These are phyloP conservation scores for Vanacampus margaritifer DNA, from an alignment of 2,113 vertebrate genomes.

Conservation along the genomic window DNA sequence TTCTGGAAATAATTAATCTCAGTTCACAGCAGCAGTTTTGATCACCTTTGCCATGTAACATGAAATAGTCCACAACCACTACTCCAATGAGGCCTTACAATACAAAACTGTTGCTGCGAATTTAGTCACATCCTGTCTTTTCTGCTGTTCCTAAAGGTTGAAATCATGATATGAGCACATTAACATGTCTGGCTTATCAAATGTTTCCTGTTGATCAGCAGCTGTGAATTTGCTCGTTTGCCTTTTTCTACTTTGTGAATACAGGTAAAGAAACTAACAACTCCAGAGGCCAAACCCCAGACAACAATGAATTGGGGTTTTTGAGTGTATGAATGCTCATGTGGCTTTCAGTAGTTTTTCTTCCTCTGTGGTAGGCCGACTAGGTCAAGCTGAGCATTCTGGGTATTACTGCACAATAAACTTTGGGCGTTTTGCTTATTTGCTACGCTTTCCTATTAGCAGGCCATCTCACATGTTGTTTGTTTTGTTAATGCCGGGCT, in stretches of 20 bases:
- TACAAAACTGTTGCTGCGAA: conserved; percentile 38
- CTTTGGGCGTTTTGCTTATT: background rate
- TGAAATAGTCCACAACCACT: background rate
- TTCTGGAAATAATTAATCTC: conserved; percentile 19
- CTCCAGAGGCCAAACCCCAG: conserved; percentile 2
- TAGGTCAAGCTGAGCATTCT: conserved; percentile 29
- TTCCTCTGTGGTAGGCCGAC: conserved; percentile 13
- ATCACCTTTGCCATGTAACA: background rate
- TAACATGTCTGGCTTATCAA: background rate
- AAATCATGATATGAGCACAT: background rate
- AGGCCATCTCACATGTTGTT: conserved; percentile 22
- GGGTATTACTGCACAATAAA: conserved; percentile 20
- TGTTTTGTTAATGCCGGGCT: background rate
- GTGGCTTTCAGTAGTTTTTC: conserved; percentile 3
- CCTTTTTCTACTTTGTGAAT: conserved; percentile 3
- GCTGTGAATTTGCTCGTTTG: background rate
- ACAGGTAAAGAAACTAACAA: conserved; percentile 1
- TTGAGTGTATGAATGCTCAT: conserved; percentile 17
- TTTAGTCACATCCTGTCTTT: conserved; percentile 12
- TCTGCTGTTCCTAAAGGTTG: background rate
- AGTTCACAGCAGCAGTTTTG: conserved; percentile 48
- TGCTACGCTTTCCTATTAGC: background rate
- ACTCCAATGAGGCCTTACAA: background rate
- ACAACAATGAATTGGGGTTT: conserved; percentile 17
- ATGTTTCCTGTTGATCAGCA: conserved; percentile 8